These are phyloP conservation scores for Epinephelus moara DNA, from an alignment of 2,113 vertebrate genomes.

Conservation along the genomic window DNA sequence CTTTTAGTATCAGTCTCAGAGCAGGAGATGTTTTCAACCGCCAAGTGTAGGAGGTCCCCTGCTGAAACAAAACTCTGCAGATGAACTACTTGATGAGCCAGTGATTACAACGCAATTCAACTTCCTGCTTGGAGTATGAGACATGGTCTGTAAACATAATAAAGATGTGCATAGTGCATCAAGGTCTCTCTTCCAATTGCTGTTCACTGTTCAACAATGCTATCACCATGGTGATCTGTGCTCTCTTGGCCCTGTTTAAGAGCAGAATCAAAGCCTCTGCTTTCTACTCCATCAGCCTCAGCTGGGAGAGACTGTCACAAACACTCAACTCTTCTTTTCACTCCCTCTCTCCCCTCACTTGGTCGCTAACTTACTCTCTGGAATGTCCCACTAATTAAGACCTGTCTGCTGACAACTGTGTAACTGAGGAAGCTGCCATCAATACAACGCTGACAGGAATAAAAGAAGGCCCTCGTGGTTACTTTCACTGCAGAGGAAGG, in stretches of 20 bases:
- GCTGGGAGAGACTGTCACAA: slow-evolving; percentile 62
- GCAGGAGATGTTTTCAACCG: slow-evolving; percentile 3
- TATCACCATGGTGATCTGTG: slow-evolving; percentile 68
- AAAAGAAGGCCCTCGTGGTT: slow-evolving; percentile 26
- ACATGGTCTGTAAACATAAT: slow-evolving; percentile 31
- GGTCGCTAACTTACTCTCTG: slow-evolving; percentile 60
- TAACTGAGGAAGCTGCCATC: slow-evolving; percentile 40
- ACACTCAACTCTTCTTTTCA: slow-evolving; percentile 46
- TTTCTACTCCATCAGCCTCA: slow-evolving; percentile 57
- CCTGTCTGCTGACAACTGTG: slow-evolving; percentile 51
- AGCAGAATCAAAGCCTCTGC: slow-evolving; percentile 61
- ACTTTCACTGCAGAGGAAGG: slow-evolving; percentile 25
- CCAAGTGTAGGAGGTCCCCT: neutral
- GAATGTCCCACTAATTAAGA: slow-evolving; percentile 78
- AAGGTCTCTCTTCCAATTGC: slow-evolving; percentile 41
- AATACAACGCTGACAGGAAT: slow-evolving; percentile 50
- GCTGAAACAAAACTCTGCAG: slow-evolving; percentile 13
- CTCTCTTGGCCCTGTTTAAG: slow-evolving; percentile 52
- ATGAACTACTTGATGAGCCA: slow-evolving; percentile 18
- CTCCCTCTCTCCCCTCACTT: slow-evolving; percentile 45
- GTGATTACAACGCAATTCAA: slow-evolving; percentile 22
- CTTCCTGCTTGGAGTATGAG: slow-evolving; percentile 13
- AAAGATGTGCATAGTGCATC: slow-evolving; percentile 52
- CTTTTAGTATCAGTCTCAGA: slow-evolving; percentile 5
- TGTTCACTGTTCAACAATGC: slow-evolving; percentile 52